Evolutionary conservation across 2,113 vertebrate species (phyloP).

Genomic region (Hirundichthys speculiger): DNA sequence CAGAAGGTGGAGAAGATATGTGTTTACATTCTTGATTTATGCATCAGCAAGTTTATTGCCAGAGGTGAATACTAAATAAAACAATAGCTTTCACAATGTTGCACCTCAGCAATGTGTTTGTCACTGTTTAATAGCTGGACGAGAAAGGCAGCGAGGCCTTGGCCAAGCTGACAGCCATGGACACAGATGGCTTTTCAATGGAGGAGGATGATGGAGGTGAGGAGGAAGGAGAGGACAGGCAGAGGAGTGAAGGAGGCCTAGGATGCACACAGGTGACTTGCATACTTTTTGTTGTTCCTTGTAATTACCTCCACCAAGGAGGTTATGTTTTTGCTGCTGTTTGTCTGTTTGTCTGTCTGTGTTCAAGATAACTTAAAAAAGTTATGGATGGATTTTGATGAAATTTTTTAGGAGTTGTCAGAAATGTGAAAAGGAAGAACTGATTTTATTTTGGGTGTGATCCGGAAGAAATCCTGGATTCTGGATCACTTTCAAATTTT

Average conservation of each 20-base stretch:
- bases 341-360: too few relatives aligned
- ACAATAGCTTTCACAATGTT: background rate
- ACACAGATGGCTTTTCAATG: conserved; percentile 86
- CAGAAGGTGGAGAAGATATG: conserved; percentile 87
- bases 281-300: conserved; percentile 8
- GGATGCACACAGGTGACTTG: conserved; percentile 61
- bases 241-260: conserved; percentile 70
- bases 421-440: too few relatives aligned
- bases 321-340: too few relatives aligned
- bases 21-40: conserved; percentile 1
- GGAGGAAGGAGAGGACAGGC: conserved; percentile 56
- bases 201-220: conserved; percentile 80
- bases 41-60: too few relatives aligned
- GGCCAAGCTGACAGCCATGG: conserved; percentile 86
- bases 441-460: too few relatives aligned
- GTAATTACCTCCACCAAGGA: too few relatives aligned
- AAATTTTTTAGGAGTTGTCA: too few relatives aligned
- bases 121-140: conserved; percentile 55
- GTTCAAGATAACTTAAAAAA: too few relatives aligned
- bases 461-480: too few relatives aligned
- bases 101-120: background rate
- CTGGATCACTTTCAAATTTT: too few relatives aligned
- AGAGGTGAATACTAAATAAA: too few relatives aligned
- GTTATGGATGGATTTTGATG: too few relatives aligned
- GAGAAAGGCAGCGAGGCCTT: conserved; percentile 80